Evolutionary conservation across 64 coral and sea anemone genomes (phyloP).

Genomic region (Platygyra sinensis): DNA sequence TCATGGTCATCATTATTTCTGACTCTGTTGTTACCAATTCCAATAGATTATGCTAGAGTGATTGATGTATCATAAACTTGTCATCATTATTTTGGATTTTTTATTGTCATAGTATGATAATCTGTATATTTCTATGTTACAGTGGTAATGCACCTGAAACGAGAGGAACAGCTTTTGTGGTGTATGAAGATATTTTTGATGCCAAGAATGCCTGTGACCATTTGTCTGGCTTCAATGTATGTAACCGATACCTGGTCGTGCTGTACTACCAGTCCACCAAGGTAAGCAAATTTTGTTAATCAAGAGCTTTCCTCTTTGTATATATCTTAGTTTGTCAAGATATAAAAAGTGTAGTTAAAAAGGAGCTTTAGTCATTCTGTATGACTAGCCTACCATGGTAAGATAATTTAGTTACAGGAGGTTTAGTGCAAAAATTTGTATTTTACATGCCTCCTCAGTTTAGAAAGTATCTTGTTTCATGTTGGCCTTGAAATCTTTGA

Average conservation of each 20-base stretch:
- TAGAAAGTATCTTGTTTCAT: no score
- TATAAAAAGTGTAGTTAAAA: no score
- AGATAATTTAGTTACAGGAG: background rate
- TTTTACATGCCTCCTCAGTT: no score
- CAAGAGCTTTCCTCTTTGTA: background rate
- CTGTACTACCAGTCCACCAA: slow-evolving; percentile 97
- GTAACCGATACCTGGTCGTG: slow-evolving; percentile 95
- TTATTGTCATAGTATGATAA: background rate
- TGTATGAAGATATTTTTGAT: slow-evolving; percentile 99
- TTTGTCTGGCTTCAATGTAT: slow-evolving; percentile 97
- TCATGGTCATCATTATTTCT: no score
- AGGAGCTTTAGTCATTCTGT: background rate
- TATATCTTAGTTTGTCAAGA: background rate
- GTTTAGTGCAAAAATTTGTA: no score
- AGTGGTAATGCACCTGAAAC: slow-evolving; percentile 97
- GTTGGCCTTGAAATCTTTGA: no score
- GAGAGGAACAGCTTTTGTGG: slow-evolving; percentile 99
- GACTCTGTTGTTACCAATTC: no score
- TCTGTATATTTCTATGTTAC: slow-evolving; percentile 25
- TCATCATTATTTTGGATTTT: background rate
- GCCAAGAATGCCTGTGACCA: slow-evolving; percentile 99
- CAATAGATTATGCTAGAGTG: no score
- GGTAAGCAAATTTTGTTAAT: slow-evolving; percentile 27
- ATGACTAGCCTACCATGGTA: background rate
- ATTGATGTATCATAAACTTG: no score